Percentiles rank a stretch among this genome's conserved stretches.
phyloP scores from a whole-genome alignment of 2,888 invertebrate species.

The Scaptomyza caliginosa region DNA sequence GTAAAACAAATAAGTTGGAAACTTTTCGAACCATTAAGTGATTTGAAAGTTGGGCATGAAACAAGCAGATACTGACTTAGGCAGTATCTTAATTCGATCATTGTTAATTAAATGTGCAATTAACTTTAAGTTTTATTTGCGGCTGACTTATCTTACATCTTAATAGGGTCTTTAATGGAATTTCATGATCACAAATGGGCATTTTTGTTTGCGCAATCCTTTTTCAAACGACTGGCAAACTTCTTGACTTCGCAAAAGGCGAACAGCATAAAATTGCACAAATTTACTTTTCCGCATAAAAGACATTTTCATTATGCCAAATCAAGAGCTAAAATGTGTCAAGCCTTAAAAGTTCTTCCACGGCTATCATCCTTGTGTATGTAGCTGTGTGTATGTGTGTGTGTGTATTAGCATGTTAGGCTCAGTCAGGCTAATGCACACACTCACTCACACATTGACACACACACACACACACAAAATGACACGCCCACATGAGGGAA shows the following conservation, averaged over 20 bases:
- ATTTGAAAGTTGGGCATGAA: slow-evolving; percentile 48
- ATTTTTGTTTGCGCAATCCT: neutral
- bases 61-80: slow-evolving; percentile 3
- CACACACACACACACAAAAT: slow-evolving; percentile 1
- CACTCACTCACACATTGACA: slow-evolving; percentile 10
- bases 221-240: slow-evolving; percentile 12
- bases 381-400: neutral
- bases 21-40: slow-evolving; percentile 54
- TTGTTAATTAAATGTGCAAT: slow-evolving; percentile 44
- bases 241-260: neutral
- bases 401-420: neutral
- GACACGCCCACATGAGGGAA: neutral
- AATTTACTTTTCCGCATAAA: slow-evolving; percentile 37
- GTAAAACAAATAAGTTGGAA: slow-evolving; percentile 37
- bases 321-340: slow-evolving; percentile 28
- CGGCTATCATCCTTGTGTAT: neutral
- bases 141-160: slow-evolving; percentile 17
- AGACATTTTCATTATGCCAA: slow-evolving; percentile 31
- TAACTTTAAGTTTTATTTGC: slow-evolving; percentile 28
- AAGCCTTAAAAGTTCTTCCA: slow-evolving; percentile 27
- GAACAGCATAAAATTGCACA: slow-evolving; percentile 17
- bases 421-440: slow-evolving; percentile 14
- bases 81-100: slow-evolving; percentile 39
- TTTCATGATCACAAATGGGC: slow-evolving; percentile 11
- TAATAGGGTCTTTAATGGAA: slow-evolving; percentile 10